Conservation (phyloP, 2,113 vertebrate species). For the Albula glossodonta region DNA sequence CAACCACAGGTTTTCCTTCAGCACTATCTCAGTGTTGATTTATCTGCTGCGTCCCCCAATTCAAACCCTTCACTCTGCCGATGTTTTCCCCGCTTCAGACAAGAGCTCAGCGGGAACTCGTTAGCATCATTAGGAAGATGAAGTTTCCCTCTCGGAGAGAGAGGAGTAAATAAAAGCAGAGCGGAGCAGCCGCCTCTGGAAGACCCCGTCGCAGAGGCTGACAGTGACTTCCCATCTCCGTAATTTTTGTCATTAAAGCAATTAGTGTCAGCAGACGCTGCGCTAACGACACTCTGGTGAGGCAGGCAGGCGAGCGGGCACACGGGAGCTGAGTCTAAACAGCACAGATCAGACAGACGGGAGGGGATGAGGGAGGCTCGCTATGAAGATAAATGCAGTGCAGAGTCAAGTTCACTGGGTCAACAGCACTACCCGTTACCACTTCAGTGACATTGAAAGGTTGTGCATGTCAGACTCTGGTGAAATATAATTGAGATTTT, state of each 20-base stretch:
- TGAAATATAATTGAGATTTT: too few species aligned
- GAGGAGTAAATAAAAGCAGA: conserved; percentile 39
- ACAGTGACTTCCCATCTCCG: conserved; percentile 36
- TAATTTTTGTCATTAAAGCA: conserved; percentile 61
- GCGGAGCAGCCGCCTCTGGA: conserved; percentile 14
- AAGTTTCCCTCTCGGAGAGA: conserved; percentile 21
- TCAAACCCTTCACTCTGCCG: background rate
- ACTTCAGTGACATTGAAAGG: too few species aligned
- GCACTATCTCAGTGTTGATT: background rate
- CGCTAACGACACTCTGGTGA: conserved; percentile 43
- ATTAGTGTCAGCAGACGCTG: conserved; percentile 57
- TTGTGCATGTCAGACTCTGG: too few species aligned
- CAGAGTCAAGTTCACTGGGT: background rate
- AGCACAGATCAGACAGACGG: conserved; percentile 9
- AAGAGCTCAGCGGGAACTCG: conserved; percentile 43
- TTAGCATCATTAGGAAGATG: conserved; percentile 51
- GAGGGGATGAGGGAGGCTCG: background rate
- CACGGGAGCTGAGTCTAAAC: conserved; percentile 19
- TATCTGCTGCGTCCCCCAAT: background rate
- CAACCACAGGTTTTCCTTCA: background rate
- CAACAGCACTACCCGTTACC: too few species aligned
- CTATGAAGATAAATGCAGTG: background rate
- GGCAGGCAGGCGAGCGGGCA: conserved; percentile 38
- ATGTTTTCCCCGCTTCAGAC: conserved; percentile 25
- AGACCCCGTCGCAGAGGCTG: conserved; percentile 19